A percentile compares a stretch with the other conserved stretches of the same genome.
phyloP scores from a whole-genome alignment of 2,888 invertebrate genomes.

The Mongoloraphidia duomilia region DNA sequence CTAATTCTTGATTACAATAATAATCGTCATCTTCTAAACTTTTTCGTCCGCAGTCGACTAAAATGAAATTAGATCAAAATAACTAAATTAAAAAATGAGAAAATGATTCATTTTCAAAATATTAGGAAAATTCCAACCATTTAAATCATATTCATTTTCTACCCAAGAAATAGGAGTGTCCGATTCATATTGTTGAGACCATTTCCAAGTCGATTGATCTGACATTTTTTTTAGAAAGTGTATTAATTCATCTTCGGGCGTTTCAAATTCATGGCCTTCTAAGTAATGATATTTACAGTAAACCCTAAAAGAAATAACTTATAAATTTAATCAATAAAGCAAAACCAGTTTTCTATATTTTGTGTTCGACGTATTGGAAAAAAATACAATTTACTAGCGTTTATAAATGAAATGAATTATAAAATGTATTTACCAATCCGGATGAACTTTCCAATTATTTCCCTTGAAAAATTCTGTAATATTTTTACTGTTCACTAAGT shows the following conservation, averaged over 20 bases:
- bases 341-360: neutral
- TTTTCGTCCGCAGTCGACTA: slow-evolving; percentile 51
- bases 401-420: neutral
- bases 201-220: slow-evolving; percentile 39
- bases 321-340: neutral
- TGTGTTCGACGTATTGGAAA: neutral
- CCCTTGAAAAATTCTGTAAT: slow-evolving; percentile 61
- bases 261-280: slow-evolving; percentile 57
- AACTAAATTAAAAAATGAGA: slow-evolving; percentile 3
- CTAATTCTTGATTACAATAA: slow-evolving; percentile 71
- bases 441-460: slow-evolving; percentile 65
- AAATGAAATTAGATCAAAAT: slow-evolving; percentile 14
- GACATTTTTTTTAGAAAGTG: slow-evolving; percentile 60
- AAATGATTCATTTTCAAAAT: neutral
- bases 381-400: slow-evolving; percentile 5
- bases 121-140: neutral
- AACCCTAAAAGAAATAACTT: slow-evolving; percentile 40
- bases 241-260: slow-evolving; percentile 58
- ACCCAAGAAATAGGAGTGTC: slow-evolving; percentile 10
- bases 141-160: neutral
- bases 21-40: slow-evolving; percentile 54
- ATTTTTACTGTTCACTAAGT: slow-evolving; percentile 50
- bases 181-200: slow-evolving; percentile 44
- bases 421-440: slow-evolving; percentile 50
- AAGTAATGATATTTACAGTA: slow-evolving; percentile 79